Evolutionary conservation across 2,113 vertebrate genomes (phyloP).

Genomic region (Hyperopisus bebe): DNA sequence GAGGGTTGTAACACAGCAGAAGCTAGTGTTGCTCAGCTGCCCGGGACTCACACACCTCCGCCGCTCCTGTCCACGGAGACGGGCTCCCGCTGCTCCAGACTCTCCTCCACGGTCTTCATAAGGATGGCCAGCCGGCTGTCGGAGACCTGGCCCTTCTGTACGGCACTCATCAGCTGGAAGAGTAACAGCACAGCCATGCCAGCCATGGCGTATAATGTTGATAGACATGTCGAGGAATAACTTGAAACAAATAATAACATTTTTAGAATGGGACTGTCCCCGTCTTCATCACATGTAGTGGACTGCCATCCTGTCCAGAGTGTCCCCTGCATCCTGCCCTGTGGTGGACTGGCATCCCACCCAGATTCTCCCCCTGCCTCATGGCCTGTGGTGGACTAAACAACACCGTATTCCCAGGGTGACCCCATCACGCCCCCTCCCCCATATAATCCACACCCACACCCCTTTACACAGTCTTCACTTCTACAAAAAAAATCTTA

Average conservation of each 20-base stretch:
- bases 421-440: background rate
- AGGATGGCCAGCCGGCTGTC: constrained; percentile 88
- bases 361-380: too few relatives aligned
- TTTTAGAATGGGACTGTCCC: background rate
- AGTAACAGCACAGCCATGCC: background rate
- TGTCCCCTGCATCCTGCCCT: background rate
- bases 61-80: constrained; percentile 90
- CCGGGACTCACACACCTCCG: constrained; percentile 76
- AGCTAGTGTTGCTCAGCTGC: background rate
- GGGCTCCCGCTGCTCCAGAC: constrained; percentile 64
- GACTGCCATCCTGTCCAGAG: background rate
- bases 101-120: constrained; percentile 88
- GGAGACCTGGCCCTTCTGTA: constrained; percentile 88
- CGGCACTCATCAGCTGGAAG: constrained; percentile 87
- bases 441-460: background rate
- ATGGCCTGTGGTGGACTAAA: background rate
- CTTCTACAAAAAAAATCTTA: background rate
- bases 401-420: background rate
- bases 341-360: background rate
- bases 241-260: background rate
- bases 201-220: background rate
- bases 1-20: background rate
- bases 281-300: background rate
- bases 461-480: background rate
- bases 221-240: background rate